Evolutionary conservation across 2,888 invertebrate genomes (phyloP).

Genomic region (Eremobia ochroleuca): DNA sequence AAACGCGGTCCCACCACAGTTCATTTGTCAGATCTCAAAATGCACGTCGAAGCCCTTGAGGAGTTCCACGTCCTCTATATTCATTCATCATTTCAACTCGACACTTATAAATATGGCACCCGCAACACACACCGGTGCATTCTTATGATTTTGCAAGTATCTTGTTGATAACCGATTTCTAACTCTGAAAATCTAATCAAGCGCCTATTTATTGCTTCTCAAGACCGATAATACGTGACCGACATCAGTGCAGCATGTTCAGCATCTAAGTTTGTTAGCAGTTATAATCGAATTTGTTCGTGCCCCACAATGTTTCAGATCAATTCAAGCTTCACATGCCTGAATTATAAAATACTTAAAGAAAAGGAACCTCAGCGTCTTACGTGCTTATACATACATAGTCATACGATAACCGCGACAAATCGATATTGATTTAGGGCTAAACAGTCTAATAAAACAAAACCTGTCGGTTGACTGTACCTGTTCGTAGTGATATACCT

Average conservation of each 20-base stretch:
- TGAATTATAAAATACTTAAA: background rate
- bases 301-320: background rate
- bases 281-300: background rate
- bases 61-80: background rate
- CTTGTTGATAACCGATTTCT: background rate
- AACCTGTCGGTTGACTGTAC: constrained; percentile 11
- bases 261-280: background rate
- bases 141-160: constrained; percentile 3
- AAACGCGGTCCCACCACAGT: background rate
- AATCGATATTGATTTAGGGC: constrained; percentile 35
- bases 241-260: background rate
- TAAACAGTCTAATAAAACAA: constrained; percentile 19
- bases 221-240: too few species aligned
- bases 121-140: background rate
- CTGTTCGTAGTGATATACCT: background rate
- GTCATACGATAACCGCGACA: constrained; percentile 27
- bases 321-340: constrained; percentile 2
- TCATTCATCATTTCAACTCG: constrained; percentile 20
- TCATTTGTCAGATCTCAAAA: constrained; percentile 8
- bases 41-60: background rate
- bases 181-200: constrained; percentile 3
- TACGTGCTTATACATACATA: constrained; percentile 31
- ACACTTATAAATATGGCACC: background rate
- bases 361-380: background rate
- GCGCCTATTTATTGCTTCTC: background rate